Evolutionary conservation across 2,797 vertebrate species (phyloP).

Genomic region (Zalophus californianus): DNA sequence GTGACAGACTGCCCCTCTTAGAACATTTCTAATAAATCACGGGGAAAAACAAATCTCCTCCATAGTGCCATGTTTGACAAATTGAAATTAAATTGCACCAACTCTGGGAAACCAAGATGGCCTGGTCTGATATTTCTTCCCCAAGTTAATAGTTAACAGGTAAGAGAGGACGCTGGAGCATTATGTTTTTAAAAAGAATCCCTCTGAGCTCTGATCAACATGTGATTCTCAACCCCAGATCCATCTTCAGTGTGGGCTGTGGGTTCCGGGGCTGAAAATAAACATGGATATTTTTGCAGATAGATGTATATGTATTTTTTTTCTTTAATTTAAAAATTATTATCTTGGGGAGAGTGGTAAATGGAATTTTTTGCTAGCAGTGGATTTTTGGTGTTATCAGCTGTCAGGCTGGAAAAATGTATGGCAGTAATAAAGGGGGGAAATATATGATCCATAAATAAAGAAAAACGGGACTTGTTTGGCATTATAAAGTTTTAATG

Average conservation of each 20-base stretch:
- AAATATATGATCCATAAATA: slow-evolving; percentile 86
- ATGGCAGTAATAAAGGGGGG: slow-evolving; percentile 81
- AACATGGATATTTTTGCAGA: slow-evolving; percentile 66
- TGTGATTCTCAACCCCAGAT: slow-evolving; percentile 5
- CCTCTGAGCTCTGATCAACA: slow-evolving; percentile 41
- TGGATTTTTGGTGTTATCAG: slow-evolving; percentile 81
- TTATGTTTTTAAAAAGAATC: slow-evolving; percentile 56
- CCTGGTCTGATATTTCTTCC: slow-evolving; percentile 86
- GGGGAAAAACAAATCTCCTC: slow-evolving; percentile 87
- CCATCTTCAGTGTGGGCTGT: background rate
- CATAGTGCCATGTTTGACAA: slow-evolving; percentile 87
- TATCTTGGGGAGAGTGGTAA: slow-evolving; percentile 63
- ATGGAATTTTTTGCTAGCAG: slow-evolving; percentile 68
- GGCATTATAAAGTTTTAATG: slow-evolving; percentile 84
- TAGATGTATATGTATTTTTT: slow-evolving; percentile 47
- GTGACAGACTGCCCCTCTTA: slow-evolving; percentile 89
- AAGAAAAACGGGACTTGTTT: slow-evolving; percentile 82
- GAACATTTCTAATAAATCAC: slow-evolving; percentile 92
- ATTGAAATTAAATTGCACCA: slow-evolving; percentile 90
- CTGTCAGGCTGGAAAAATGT: slow-evolving; percentile 84
- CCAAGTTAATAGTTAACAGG: slow-evolving; percentile 66
- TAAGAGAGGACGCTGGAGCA: slow-evolving; percentile 4
- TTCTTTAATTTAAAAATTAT: slow-evolving; percentile 69
- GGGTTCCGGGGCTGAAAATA: slow-evolving; percentile 56
- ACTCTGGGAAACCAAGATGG: slow-evolving; percentile 87